Evolutionary conservation across 2,797 vertebrate species (phyloP), one percentile per base, ranked within the genome.

Genomic region (Cottoperca gobio): DNA sequence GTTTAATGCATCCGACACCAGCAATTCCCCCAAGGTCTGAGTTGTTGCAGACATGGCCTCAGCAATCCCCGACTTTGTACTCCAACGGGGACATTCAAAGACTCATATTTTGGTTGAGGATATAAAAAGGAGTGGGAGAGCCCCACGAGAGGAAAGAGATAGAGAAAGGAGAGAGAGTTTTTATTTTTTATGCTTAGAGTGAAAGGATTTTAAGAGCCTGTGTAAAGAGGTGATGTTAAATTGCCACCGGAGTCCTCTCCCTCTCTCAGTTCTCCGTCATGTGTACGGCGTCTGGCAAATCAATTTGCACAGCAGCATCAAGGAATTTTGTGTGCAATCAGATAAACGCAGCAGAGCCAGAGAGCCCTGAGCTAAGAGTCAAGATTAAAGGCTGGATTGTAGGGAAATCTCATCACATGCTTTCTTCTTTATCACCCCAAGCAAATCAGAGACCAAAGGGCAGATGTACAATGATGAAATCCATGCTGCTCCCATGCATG

Each of bases 291-390:
- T 84, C 81, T 86, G 74, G 87, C 49, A 79, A 88, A 86, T 72
- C 73, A 84, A 86, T 90, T 89, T 92, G 72, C 61, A 83, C 48
- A 64, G 69, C 66, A 50, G 42, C 59, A 78, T 84, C 83, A 71
- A 88, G 73, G 76, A 88, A 86, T 87, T 86, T 88, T 76, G 69
- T 72, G 68, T 73, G 75, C 86, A 89, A 92, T 94, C 88, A 92
- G 83, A 93, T 90, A 90, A 90, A 28, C 2, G 45, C 70, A 67
- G 80, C 79, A 80, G 76, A 84, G 78, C 76, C 86, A 64, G 53
- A 76, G 82, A 83, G 72, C 58, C n/a, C 76, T 76, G 78, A 78
- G 83, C 77, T 70, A 70, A 31, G 84, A 84, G 72, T 83, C 72
- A 73, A 88, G 91, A 91, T 88, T n/a, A 86, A 90, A 76, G 61